Base-by-base conservation (phyloP, 2,113 vertebrate species). In the Fregata magnificens region DNA sequence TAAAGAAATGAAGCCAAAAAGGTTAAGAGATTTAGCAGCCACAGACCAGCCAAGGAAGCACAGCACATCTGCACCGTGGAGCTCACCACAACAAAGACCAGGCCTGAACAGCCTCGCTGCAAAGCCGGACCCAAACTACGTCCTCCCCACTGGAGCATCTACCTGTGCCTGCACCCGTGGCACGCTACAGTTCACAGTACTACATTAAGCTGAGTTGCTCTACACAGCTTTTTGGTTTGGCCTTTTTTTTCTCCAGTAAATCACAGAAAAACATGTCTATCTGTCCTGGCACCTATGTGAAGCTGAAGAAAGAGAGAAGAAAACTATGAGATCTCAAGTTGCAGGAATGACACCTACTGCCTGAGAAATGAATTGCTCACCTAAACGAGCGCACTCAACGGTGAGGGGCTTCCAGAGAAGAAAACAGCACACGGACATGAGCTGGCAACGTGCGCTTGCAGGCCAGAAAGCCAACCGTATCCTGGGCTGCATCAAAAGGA, bases 311-410 rank as follows among this genome's bases (percentile, higher is more conserved):
- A 45, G 53, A 52, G 6, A 58, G 40, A 70, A 83, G 29, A 76
- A 73, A 70, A 70, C 34, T 8, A 13, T 16, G 79, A 95, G 81
- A 87, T 89, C 82, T 91, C 82, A 88, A 95, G 78, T 42, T 96
- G 62, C 92, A 97, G 96, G 96, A 96, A 97, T 96, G 96, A 97
- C 95, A 97, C 88, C 95, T 96, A 95, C 95, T 96, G 96, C 88
- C 92, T 86, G 88, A 91, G 92, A 70, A 90, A 93, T 58, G 82
- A 97, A 97, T 32, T 95, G 88, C 95, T 94, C 53, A 96, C 94
- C 93, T 85, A 82, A 77, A 50, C 0, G 2, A 88, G 50, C 1
- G 3, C 50, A 13, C n/a, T 62, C 58, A 50, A 4, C 0, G 3
- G 24, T 0, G 1, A 70, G 44, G 49, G 78, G 47, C 38, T 89